Base-by-base conservation (phyloP, 2,113 vertebrate species). In the Axis porcinus region DNA sequence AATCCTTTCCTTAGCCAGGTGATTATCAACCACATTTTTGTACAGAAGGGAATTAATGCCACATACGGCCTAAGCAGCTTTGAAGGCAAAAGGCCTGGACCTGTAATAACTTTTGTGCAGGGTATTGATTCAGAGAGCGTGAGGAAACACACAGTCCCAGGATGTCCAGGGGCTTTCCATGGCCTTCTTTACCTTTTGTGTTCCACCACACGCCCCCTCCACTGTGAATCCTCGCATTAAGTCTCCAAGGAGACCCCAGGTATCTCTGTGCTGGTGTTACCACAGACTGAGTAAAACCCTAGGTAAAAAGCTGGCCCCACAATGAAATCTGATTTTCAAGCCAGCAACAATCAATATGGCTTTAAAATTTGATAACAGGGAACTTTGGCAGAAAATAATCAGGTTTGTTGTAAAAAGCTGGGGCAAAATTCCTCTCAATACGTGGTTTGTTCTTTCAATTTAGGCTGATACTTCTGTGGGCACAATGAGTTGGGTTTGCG, bases 21-120 rank as follows among this genome's bases (percentile, higher is more conserved):
- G 99, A 99, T 99, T 99, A 99, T 98, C 99, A 98, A 98, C 97
- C 98, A 98, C 98, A 99, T 99, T 99, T 99, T 99, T 99, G 98
- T 99, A 98, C 99, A 99, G 99, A 98, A 99, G 99, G 98, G 99
- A 99, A 99, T 99, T 99, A 99, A 99, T 99, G 99, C 99, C 98
- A 99, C 99, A 98, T 98, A 99, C 98, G 40, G 98, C 97, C 98
- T 99, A 99, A 99, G 99, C 99, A 98, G 99, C 99, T 99, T 99
- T 99, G 98, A 99, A 98, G 98, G 98, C 98, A 97, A 98, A 98
- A 97, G 97, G 85, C 97, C 98, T 97, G 98, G 98, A 97, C 98
- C 98, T 98, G 98, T 99, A 99, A 99, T 99, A 99, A 99, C 98
- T 99, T 99, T 98, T 98, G 98, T 97, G 95, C 88, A 1, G 25